Conservation (phyloP, 2,797 vertebrate species). For the Brotula barbata region DNA sequence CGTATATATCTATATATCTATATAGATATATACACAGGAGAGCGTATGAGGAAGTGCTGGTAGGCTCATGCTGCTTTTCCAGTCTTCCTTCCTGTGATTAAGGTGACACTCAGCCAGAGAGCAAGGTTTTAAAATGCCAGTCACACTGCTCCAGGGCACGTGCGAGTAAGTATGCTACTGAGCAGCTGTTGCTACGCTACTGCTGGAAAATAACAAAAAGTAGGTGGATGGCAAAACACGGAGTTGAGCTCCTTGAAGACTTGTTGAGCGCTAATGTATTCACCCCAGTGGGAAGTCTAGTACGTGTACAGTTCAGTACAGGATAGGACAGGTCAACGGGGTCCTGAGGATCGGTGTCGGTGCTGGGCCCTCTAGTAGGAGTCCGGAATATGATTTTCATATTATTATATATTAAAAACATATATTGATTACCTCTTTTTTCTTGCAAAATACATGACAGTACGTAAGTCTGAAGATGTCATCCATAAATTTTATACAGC, state of each 20-base stretch:
- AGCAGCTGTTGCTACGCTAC: slow-evolving; percentile 67
- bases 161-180: slow-evolving; percentile 50
- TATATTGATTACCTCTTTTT: too few relatives aligned
- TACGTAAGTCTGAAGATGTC: too few relatives aligned
- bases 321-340: too few relatives aligned
- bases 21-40: too few relatives aligned
- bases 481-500: too few relatives aligned
- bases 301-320: neutral
- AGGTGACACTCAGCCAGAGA: slow-evolving; percentile 62
- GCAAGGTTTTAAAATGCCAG: slow-evolving; percentile 59
- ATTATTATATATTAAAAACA: too few relatives aligned
- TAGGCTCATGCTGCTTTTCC: slow-evolving; percentile 21
- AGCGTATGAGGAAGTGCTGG: slow-evolving; percentile 16
- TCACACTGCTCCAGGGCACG: slow-evolving; percentile 57
- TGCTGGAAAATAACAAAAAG: slow-evolving; percentile 25
- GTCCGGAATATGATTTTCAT: too few relatives aligned
- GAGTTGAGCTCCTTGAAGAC: slow-evolving; percentile 47
- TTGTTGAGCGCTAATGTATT: slow-evolving; percentile 27
- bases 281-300: neutral
- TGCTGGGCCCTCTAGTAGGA: too few relatives aligned
- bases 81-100: slow-evolving; percentile 60
- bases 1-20: too few relatives aligned
- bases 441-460: too few relatives aligned
- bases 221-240: slow-evolving; percentile 45
- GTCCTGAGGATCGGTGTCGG: too few relatives aligned